Conservation (phyloP, 2,113 vertebrate genomes). For the Thryonomys swinderianus region DNA sequence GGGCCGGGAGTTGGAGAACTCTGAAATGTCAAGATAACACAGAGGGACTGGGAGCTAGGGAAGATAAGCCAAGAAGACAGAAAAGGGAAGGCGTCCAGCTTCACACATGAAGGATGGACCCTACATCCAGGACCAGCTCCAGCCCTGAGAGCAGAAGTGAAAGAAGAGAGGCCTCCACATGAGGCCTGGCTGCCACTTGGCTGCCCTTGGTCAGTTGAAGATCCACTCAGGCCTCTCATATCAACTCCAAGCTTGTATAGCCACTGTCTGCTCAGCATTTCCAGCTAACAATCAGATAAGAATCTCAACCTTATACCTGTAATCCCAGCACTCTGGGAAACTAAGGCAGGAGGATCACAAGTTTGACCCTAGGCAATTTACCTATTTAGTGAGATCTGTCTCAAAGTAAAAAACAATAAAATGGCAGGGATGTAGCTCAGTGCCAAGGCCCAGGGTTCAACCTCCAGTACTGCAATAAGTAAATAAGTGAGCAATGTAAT, state of each 20-base stretch:
- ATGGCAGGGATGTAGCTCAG: not conserved
- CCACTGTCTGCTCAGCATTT: not conserved
- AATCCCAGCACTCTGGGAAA: not conserved
- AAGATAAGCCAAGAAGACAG: not conserved
- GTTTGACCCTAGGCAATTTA: not conserved
- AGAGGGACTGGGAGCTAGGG: not conserved
- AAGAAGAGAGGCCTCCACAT: not conserved
- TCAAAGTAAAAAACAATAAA: not conserved
- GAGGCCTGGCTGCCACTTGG: not conserved
- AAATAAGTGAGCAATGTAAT: not conserved
- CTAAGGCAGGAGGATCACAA: not conserved
- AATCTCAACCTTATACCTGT: not conserved
- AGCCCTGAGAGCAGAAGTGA: not conserved
- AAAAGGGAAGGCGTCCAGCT: not conserved
- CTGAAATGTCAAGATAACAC: not conserved
- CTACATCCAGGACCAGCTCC: not conserved
- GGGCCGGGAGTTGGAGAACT: not conserved
- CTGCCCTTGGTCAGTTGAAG: not conserved
- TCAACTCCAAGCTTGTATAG: not conserved
- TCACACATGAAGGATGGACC: not conserved
- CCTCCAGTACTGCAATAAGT: not conserved
- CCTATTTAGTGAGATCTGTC: not conserved
- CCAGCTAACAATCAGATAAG: not conserved
- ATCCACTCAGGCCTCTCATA: not conserved
- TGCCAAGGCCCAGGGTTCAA: not conserved